Percentiles rank a stretch among this genome's conserved stretches.
phyloP scores from a whole-genome alignment of 2,113 vertebrate species.

The Plecotus auritus region DNA sequence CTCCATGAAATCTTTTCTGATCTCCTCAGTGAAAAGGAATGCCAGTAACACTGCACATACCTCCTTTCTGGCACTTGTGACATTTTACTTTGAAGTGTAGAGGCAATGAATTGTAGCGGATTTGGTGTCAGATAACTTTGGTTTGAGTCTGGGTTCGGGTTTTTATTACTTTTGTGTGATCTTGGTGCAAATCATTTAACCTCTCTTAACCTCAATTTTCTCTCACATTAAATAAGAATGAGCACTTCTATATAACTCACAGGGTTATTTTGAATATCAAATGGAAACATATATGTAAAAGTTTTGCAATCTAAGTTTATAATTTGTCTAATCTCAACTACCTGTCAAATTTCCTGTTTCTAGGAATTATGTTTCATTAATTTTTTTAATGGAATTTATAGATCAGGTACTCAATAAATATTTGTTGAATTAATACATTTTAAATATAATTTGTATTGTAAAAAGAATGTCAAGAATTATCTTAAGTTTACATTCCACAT shows the following conservation, averaged over 20 bases:
- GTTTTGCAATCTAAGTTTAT: neutral
- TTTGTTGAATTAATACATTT: slow-evolving; percentile 15
- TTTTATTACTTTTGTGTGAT: slow-evolving; percentile 28
- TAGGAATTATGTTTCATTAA: neutral
- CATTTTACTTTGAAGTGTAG: neutral
- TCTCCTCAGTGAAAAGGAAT: neutral
- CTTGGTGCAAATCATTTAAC: neutral
- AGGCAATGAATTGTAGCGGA: neutral
- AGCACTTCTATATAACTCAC: neutral
- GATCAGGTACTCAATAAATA: neutral
- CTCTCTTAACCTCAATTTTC: neutral
- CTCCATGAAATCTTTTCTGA: neutral
- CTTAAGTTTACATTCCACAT: neutral
- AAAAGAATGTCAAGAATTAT: neutral
- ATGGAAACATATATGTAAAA: neutral
- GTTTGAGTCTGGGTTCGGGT: neutral
- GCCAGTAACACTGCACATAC: neutral
- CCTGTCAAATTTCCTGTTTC: neutral
- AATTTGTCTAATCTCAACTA: neutral
- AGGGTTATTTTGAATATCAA: slow-evolving; percentile 14
- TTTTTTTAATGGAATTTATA: neutral
- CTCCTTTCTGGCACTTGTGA: neutral
- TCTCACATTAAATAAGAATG: neutral
- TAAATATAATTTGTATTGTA: neutral
- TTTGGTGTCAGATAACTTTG: neutral